Base-by-base conservation (phyloP, 2,888 invertebrate species). In the Tipula lateralis region DNA sequence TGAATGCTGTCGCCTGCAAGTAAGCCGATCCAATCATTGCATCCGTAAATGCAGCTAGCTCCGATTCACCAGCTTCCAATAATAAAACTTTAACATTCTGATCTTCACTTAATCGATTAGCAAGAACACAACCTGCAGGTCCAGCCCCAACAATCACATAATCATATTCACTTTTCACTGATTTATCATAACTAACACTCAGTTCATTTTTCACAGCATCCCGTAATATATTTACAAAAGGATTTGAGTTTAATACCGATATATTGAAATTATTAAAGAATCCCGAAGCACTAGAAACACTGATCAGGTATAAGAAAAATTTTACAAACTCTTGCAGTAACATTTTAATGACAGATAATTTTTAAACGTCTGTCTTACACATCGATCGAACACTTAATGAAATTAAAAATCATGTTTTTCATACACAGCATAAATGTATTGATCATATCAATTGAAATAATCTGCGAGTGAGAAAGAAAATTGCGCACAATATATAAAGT, bases 111-210 rank as follows among this genome's bases (percentile, higher is more conserved):
- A 95, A 90, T 1, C 95, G 91, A 86, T 94, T 93, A 0, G 95
- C 95, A 9, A 95, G 87, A 0, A 93, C 93, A 0, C 94, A 93
- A 0, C 95, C 95, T 0, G 94, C 93, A 0, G 94, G 93, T 0
- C 95, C 95, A 0, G 94, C 94, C 0, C 95, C 95, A 0, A 95
- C 91, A 29, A 94, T 90, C 2, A 94, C 91, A 87, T 94, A 94
- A 87, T 94, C 94, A 88, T 93, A 94, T 88, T 91, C 91, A 19
- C 30, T 12, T 84, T 84, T 82, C 13, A 83, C 12, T 32, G 36
- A 1, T 83, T n/a, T 82, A 66, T 66, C n/a, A 24, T 66, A 66
- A 24, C 2, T 66, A 66, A 66, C 66, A 66, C 66, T 66, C 2
- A 66, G 24, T 9, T 66, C 66, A 19, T 24, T 66, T 66, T 66